Base-by-base conservation (phyloP, 2,888 invertebrate genomes). In the Dilophus febrilis region DNA sequence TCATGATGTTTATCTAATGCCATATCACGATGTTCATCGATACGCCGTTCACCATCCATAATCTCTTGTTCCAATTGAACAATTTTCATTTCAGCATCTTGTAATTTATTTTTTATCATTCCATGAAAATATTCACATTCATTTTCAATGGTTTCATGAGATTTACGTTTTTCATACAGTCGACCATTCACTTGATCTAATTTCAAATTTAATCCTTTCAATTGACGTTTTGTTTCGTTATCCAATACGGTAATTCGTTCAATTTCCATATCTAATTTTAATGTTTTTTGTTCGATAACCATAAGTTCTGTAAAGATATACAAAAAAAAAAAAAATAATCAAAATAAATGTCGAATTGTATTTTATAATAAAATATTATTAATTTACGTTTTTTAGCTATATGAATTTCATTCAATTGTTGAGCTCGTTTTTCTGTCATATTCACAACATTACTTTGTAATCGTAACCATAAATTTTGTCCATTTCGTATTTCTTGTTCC, bases 391-490 rank as follows among this genome's bases (percentile, higher is more conserved):
- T 84, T 44, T 70, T 70, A 11, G 80, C 64, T 16, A 82, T 65
- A 57, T 76, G 77, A 41, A 80, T 71, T 46, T 81, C 77, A 28
- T 72, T 67, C 10, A 80, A 58, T 53, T 80, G 74, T 44, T 67
- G 64, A 48, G 76, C 75, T 44, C 81, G 67, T 47, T 81, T 76
- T 43, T 77, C 67, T 0, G 79, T 72, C 13, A 85, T 57, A 44
- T 68, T 66, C 2, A 84, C 72, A 41, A 81, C 71, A 53, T 77
- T 74, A 1, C 75, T 74, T 57, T 86, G 83, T 46, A 79, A 70
- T 37, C 81, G 69, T 46, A 86, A 60, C 86, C 86, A 86, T 55
- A 74, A 73, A 48, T 74, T 70, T 56, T 85, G 80, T 49, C 75
- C 57, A 37, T 66, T 60, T 48, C 76, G 72, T 13, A 77, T 76